A percentile compares a stretch with the other conserved stretches of the same genome.
Evolutionary conservation across 2,888 invertebrate genomes (phyloP).

Genomic region (Sympetrum striolatum): DNA sequence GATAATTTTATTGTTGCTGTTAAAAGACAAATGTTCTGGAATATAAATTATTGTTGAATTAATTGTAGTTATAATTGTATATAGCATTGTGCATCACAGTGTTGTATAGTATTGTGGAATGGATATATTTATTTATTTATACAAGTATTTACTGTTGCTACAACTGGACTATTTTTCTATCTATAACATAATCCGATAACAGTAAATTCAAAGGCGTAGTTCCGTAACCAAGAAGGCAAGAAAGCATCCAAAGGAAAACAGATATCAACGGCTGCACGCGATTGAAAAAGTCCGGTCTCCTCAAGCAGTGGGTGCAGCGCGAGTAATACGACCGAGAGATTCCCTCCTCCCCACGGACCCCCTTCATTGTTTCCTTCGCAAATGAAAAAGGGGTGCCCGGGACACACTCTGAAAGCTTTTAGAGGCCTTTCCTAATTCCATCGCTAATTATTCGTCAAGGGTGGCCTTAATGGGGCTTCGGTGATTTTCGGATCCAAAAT

Average conservation of each 20-base stretch:
- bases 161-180: too few species aligned
- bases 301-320: neutral
- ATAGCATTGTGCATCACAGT: too few species aligned
- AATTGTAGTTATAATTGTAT: too few species aligned
- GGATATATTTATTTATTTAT: too few species aligned
- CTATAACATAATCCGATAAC: too few species aligned
- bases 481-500: neutral
- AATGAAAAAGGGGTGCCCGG: slow-evolving; percentile 9
- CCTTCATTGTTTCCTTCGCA: neutral
- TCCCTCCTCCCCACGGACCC: neutral
- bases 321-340: neutral
- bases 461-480: slow-evolving; percentile 33
- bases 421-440: slow-evolving; percentile 28
- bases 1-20: too few species aligned
- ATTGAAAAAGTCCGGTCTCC: neutral
- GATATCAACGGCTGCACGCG: neutral
- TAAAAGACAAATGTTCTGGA: too few species aligned
- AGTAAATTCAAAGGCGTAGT: neutral
- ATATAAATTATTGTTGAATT: too few species aligned
- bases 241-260: neutral
- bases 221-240: neutral
- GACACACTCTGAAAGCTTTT: slow-evolving; percentile 29
- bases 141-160: too few species aligned
- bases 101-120: too few species aligned
- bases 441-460: slow-evolving; percentile 36